Conservation (phyloP, 2,113 vertebrate species). For the Caranx ignobilis region DNA sequence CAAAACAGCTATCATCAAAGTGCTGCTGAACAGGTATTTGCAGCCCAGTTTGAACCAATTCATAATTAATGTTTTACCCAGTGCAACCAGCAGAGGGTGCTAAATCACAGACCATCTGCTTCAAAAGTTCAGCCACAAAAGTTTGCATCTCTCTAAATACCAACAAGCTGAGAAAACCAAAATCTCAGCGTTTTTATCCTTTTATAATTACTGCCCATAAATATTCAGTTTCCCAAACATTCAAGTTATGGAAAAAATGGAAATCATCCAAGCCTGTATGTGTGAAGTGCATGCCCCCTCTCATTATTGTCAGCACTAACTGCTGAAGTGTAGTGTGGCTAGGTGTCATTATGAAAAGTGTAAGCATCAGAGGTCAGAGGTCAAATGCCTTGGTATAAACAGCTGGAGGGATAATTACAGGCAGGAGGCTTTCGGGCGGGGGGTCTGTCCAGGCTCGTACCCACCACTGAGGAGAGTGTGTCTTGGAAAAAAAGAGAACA, state of each 20-base stretch:
- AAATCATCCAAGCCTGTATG: slow-evolving; percentile 38
- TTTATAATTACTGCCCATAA: background rate
- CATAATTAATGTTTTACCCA: background rate
- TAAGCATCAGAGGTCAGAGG: slow-evolving; percentile 63
- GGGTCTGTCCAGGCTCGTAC: slow-evolving; percentile 60
- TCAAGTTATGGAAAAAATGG: slow-evolving; percentile 3
- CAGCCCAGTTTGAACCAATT: background rate
- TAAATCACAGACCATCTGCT: slow-evolving; percentile 20
- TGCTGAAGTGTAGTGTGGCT: slow-evolving; percentile 56
- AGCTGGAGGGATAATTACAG: slow-evolving; percentile 71
- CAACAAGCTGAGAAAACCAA: slow-evolving; percentile 2
- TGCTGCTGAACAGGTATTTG: background rate
- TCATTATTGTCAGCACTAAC: slow-evolving; percentile 30
- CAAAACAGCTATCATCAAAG: background rate
- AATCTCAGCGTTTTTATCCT: background rate
- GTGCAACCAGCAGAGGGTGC: slow-evolving; percentile 67
- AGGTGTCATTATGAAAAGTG: slow-evolving; percentile 62
- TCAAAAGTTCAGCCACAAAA: background rate
- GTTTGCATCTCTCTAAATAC: background rate
- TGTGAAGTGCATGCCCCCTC: background rate
- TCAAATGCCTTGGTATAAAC: slow-evolving; percentile 65
- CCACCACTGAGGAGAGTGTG: slow-evolving; percentile 30
- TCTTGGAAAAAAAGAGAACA: slow-evolving; percentile 11
- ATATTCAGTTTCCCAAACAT: slow-evolving; percentile 5
- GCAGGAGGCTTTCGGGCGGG: slow-evolving; percentile 18